These are phyloP conservation scores for Leptatherina wallacei DNA, from an alignment of 2,797 vertebrate genomes.

Conservation along the genomic window DNA sequence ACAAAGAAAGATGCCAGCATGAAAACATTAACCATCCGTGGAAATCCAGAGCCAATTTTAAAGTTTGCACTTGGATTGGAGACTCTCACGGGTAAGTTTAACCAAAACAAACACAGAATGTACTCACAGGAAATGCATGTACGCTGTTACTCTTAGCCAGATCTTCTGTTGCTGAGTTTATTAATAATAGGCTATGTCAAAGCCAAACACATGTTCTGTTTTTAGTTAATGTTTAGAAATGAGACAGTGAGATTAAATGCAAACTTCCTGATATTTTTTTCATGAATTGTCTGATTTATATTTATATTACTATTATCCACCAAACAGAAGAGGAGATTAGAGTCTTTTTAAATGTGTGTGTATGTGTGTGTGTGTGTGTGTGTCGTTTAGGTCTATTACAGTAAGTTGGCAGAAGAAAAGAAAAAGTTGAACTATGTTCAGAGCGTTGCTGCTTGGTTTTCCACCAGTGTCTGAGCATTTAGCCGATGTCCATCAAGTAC, in stretches of 20 bases:
- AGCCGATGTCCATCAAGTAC: constrained; percentile 57
- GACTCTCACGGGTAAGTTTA: constrained; percentile 74
- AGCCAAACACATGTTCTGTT: constrained; percentile 54
- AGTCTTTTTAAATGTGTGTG: constrained; percentile 1
- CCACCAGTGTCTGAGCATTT: constrained; percentile 73
- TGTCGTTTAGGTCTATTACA: constrained; percentile 28
- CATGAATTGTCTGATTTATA: constrained; percentile 21
- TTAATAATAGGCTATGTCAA: constrained; percentile 55
- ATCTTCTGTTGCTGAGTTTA: constrained; percentile 67
- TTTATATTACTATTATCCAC: constrained; percentile 9
- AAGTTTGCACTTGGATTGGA: constrained; percentile 76
- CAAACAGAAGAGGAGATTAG: constrained; percentile 17
- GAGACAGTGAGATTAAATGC: constrained; percentile 38
- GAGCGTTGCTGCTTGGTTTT: constrained; percentile 66
- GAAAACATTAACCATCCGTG: constrained; percentile 75
- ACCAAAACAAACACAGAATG: constrained; percentile 77
- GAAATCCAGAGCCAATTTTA: constrained; percentile 69
- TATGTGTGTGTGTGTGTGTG: constrained; percentile 10
- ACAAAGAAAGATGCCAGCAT: constrained; percentile 70
- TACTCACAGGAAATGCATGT: constrained; percentile 63
- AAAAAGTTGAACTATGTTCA: constrained; percentile 58
- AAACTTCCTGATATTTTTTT: constrained; percentile 20
- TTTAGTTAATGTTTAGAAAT: constrained; percentile 41
- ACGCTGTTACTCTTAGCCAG: constrained; percentile 57
- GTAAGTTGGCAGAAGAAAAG: constrained; percentile 50